Conservation (phyloP, 2,113 vertebrate genomes). For the Vireo altiloquus region DNA sequence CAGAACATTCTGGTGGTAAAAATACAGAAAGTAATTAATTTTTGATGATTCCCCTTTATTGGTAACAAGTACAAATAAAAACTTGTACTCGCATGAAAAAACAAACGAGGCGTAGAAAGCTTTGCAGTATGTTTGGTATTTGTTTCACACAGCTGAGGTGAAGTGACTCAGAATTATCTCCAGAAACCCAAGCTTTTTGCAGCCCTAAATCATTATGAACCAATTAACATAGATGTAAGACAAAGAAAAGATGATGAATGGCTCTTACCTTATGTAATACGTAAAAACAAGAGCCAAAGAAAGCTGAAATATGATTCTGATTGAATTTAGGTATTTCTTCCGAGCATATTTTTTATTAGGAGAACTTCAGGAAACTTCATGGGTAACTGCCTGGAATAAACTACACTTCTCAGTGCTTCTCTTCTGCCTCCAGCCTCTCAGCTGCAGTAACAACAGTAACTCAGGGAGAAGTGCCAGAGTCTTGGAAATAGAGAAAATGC, state of each 20-base stretch:
- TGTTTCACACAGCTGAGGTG: neutral
- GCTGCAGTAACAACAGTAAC: neutral
- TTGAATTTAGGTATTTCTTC: neutral
- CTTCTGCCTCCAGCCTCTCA: neutral
- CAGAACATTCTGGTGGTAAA: neutral
- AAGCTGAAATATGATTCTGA: neutral
- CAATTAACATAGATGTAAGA: neutral
- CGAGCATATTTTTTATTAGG: neutral
- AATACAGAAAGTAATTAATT: neutral
- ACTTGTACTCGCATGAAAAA: neutral
- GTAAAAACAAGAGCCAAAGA: neutral
- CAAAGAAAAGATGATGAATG: neutral
- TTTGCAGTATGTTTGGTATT: neutral
- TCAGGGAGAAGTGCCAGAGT: neutral
- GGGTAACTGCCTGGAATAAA: neutral
- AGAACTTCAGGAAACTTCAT: neutral
- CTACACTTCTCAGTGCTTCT: accelerated
- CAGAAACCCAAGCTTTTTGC: neutral
- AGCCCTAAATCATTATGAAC: neutral
- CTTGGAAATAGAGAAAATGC: neutral
- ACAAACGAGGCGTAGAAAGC: neutral
- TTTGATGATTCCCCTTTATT: neutral
- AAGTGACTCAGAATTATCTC: neutral
- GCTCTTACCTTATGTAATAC: neutral
- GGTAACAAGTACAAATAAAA: neutral